These are phyloP conservation scores for Amphilophus citrinellus DNA, from an alignment of 2,113 vertebrate genomes.

Conservation along the genomic window DNA sequence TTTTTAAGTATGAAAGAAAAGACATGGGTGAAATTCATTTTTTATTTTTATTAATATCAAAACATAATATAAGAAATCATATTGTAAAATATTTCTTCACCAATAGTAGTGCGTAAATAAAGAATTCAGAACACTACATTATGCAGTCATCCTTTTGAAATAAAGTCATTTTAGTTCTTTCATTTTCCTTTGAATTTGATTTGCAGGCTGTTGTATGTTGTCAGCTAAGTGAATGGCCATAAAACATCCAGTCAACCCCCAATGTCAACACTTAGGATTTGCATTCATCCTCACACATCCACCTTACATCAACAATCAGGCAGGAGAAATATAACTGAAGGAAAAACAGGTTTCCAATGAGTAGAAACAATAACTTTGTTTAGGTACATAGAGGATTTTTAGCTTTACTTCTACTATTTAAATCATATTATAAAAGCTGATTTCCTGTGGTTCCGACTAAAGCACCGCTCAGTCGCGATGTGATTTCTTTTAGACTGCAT, in stretches of 20 bases:
- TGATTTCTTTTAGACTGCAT: constrained; percentile 71
- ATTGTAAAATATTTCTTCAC: constrained; percentile 11
- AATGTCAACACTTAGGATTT: constrained; percentile 65
- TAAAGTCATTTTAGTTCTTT: constrained; percentile 58
- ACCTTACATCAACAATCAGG: constrained; percentile 30
- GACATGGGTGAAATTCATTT: not conserved
- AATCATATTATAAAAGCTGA: constrained; percentile 42
- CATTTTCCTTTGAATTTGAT: constrained; percentile 70
- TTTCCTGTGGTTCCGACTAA: constrained; percentile 56
- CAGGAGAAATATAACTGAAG: constrained; percentile 36
- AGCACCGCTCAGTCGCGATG: constrained; percentile 51
- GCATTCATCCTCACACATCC: constrained; percentile 54
- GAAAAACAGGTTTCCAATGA: constrained; percentile 31
- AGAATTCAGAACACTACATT: constrained; percentile 36
- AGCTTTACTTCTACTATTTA: constrained; percentile 16
- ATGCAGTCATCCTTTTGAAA: constrained; percentile 64
- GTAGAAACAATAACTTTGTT: constrained; percentile 28
- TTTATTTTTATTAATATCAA: not conserved
- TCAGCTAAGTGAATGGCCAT: constrained; percentile 74
- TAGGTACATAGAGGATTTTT: constrained; percentile 11
- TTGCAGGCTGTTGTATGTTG: constrained; percentile 69
- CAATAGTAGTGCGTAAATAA: constrained; percentile 23
- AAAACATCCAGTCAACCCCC: constrained; percentile 66
- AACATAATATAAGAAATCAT: not conserved
- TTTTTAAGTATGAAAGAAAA: not conserved